These are phyloP conservation scores for Leptopilina boulardi DNA, from an alignment of 1,140 invertebrate genomes.

Conservation along the genomic window DNA sequence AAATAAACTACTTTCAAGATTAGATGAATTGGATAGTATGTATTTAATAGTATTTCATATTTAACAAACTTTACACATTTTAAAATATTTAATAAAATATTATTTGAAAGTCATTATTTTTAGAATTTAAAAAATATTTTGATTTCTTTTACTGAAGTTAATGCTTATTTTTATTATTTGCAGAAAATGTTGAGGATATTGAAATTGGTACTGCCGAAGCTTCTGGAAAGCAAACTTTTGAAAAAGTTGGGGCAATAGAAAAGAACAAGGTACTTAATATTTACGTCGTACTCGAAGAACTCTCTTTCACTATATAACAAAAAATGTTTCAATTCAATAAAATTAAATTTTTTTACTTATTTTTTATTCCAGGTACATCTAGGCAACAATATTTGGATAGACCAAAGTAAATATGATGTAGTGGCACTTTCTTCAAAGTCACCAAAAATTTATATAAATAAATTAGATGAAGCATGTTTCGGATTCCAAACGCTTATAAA, in stretches of 20 bases:
- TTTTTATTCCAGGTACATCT: background rate
- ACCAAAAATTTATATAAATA: constrained; percentile 1
- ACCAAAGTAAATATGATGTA: background rate
- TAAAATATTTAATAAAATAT: background rate
- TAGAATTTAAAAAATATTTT: background rate
- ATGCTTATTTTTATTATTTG: background rate
- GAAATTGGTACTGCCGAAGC: background rate
- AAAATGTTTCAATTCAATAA: background rate
- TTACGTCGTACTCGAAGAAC: too few relatives aligned
- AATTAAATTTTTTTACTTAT: too few relatives aligned
- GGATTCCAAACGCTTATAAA: background rate
- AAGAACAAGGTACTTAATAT: background rate
- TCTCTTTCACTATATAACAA: too few relatives aligned
- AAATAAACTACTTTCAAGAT: background rate
- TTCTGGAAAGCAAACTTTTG: background rate
- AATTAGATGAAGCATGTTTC: background rate
- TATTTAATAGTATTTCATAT: background rate
- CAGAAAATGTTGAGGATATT: background rate
- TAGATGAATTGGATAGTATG: background rate
- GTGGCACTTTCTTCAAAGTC: background rate
- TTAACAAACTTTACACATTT: background rate
- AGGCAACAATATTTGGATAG: background rate
- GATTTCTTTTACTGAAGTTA: background rate
- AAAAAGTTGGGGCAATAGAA: background rate
- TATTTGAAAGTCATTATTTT: background rate